Percentiles rank a stretch among this genome's conserved stretches.
phyloP scores from a whole-genome alignment of 2,113 vertebrate species.

The Rhinolophus ferrumequinum region DNA sequence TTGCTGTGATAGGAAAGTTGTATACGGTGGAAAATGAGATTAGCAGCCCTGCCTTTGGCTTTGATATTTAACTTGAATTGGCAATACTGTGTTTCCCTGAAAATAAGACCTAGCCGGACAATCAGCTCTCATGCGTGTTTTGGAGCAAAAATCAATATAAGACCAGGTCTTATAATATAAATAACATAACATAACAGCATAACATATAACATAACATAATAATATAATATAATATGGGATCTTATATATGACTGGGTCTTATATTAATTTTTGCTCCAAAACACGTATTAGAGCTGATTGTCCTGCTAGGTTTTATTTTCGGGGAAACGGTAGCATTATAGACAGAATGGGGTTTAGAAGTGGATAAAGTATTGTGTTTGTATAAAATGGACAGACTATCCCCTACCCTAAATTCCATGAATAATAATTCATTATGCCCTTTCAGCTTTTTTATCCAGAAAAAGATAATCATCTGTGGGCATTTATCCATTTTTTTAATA shows the following conservation, averaged over 20 bases:
- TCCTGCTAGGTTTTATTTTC: no score
- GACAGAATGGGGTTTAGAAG: background rate
- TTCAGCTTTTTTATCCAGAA: conserved; percentile 17
- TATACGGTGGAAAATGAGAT: background rate
- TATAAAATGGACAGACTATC: conserved; percentile 40
- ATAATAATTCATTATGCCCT: conserved; percentile 12
- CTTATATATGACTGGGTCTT: no score
- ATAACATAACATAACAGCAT: no score
- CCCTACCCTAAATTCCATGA: conserved; percentile 43
- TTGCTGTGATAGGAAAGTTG: background rate
- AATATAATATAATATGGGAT: no score
- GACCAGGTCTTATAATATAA: no score
- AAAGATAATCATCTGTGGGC: conserved; percentile 34
- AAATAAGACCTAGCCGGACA: no score
- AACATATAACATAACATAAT: no score
- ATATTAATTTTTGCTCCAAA: no score
- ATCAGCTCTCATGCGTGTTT: no score
- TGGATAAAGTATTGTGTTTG: background rate
- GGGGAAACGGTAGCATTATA: background rate
- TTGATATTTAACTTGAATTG: conserved; percentile 32
- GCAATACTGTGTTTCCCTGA: background rate
- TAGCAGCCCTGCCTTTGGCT: background rate
- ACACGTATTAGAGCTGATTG: no score
- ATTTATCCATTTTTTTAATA: conserved; percentile 18
- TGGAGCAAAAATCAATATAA: no score